phyloP scores from a whole-genome alignment of 2,113 vertebrate genomes.

The Ivindomyrus marchei region DNA sequence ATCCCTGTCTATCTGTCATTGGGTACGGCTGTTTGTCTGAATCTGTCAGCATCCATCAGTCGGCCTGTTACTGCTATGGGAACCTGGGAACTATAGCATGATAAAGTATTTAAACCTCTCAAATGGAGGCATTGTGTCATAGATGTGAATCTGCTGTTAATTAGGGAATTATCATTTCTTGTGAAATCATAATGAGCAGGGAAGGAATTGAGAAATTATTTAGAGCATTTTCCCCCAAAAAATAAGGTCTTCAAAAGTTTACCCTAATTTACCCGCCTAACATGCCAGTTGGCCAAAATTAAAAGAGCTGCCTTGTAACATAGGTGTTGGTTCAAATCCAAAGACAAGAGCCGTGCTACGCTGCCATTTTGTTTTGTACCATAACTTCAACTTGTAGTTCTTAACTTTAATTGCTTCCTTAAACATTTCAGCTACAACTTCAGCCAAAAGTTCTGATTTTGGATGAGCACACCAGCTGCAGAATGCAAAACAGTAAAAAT shows the following conservation, averaged over 20 bases:
- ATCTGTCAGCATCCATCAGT: conserved; percentile 40
- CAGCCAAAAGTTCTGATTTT: not conserved
- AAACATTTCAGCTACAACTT: not conserved
- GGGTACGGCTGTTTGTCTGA: conserved; percentile 34
- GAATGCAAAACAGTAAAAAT: not conserved
- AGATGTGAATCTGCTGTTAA: conserved; percentile 17
- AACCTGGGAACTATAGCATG: conserved; percentile 28
- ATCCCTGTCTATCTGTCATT: conserved; percentile 34
- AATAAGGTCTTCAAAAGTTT: not conserved
- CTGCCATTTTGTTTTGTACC: not conserved
- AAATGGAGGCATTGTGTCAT: conserved; percentile 17
- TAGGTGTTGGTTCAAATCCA: not conserved
- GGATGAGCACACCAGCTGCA: not conserved
- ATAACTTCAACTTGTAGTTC: not conserved
- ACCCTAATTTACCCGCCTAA: not conserved
- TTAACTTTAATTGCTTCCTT: not conserved
- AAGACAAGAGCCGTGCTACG: not conserved
- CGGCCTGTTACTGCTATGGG: conserved; percentile 16
- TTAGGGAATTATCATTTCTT: not conserved
- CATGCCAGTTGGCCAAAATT: not conserved
- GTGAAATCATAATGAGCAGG: not conserved
- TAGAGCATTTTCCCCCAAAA: not conserved
- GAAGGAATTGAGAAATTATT: not conserved
- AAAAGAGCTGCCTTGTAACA: not conserved
- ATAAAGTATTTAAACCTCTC: conserved; percentile 26